phyloP scores from a whole-genome alignment of 2,113 vertebrate species.

The Campylomormyrus numenius region DNA sequence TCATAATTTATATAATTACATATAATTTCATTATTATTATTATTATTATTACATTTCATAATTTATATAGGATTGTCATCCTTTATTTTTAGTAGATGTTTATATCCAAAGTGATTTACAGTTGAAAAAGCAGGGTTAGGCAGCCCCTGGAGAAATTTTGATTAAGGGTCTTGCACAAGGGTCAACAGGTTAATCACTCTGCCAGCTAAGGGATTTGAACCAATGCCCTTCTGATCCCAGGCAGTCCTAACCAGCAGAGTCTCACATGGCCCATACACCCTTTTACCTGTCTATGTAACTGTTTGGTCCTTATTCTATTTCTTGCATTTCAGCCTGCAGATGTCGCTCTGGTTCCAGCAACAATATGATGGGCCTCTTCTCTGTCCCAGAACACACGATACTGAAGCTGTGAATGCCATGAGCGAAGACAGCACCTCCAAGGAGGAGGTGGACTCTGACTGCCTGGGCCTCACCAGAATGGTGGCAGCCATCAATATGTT shows the following conservation, averaged over 20 bases:
- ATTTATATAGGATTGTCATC: not conserved
- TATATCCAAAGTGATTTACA: not conserved
- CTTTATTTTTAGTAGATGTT: not conserved
- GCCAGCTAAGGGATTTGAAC: not conserved
- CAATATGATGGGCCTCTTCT: not conserved
- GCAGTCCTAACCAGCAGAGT: not conserved
- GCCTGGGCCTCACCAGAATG: conserved; percentile 69
- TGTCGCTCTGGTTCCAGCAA: conserved; percentile 1
- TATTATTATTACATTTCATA: not conserved
- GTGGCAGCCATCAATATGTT: conserved; percentile 71
- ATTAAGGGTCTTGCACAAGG: not conserved
- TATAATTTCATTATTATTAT: no score
- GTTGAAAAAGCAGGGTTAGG: not conserved
- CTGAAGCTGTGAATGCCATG: conserved; percentile 34
- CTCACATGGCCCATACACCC: not conserved
- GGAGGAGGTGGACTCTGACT: conserved; percentile 48
- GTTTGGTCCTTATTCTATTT: not conserved
- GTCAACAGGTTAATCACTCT: not conserved
- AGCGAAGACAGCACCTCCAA: conserved; percentile 34
- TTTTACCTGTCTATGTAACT: not conserved
- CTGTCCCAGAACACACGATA: not conserved
- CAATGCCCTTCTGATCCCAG: not conserved
- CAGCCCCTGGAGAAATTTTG: not conserved
- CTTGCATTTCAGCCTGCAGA: conserved; percentile 33
- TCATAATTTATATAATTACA: not conserved